phyloP scores from a whole-genome alignment of 2,888 invertebrate species.

The Acrobasis repandana region DNA sequence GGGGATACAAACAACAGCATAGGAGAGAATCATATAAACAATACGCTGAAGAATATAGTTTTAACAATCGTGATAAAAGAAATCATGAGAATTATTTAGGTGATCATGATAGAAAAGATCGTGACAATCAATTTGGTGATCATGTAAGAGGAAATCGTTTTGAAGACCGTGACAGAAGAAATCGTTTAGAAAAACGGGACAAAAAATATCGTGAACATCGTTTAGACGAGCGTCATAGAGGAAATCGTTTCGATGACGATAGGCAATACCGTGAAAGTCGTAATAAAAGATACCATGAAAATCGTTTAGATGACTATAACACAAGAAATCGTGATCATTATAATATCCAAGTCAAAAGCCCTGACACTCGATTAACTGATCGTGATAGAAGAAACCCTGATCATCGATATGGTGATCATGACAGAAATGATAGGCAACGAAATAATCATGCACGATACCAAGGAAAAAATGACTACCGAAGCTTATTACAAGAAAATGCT shows the following conservation, averaged over 20 bases:
- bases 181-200: conserved; percentile 8
- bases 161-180: not conserved
- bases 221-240: no score
- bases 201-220: conserved; percentile 12
- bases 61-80: conserved; percentile 4
- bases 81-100: not conserved
- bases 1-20: not conserved
- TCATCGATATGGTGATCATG: not conserved
- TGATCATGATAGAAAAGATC: no score
- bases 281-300: no score
- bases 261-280: no score
- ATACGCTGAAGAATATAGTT: not conserved
- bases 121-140: not conserved
- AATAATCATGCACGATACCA: not conserved
- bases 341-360: no score
- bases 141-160: no score
- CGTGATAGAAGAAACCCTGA: conserved; percentile 7
- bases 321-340: no score
- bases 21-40: conserved; percentile 5
- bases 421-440: not conserved
- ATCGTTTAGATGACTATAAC: no score
- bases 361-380: not conserved
- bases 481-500: not conserved
- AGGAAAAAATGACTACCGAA: not conserved
- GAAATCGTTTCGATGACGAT: no score